Evolutionary conservation across 2,888 invertebrate genomes (phyloP), one percentile per base, ranked within the genome.

Genomic region (Epinotia ramella): DNA sequence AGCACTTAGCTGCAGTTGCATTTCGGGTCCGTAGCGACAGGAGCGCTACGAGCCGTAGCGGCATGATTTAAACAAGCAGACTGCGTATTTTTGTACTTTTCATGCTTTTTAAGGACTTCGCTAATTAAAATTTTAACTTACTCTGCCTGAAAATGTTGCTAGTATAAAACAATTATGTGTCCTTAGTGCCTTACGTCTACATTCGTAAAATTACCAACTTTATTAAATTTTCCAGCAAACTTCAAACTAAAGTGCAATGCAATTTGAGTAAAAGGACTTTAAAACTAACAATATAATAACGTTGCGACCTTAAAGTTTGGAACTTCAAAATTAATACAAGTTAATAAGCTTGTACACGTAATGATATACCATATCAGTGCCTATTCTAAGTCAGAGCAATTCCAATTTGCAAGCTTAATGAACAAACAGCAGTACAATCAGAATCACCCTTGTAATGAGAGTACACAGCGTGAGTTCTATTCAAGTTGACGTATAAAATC

Each of bases 401-500:
- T 40, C 53, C 20, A 53, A 49, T 75, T 75, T 40, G 59, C 59
- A 75, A 70, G 49, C 49, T 64, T 60, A 69, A 75, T 70, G 40
- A 59, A 60, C 65, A 75, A 49, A 75, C 40, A 49, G 57, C 20
- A 69, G 49, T 69, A 70, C 65, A 75, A 65, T 64, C 64, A 70
- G 60, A 75, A 65, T 69, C 69, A n/a, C 16, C 68, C 28, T 28
- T 5, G 73, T 69, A 69, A 73, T 73, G 44, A 46, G 66, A 64
- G 46, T 20, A 64, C 33, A 62, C 28, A 62, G 53, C n/a, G 53
- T n/a, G n/a, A n/a, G n/a, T 53, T 13, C n/a, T n/a, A 53, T 53
- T n/a, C 53, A n/a, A 53, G n/a, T n/a, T n/a, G n/a, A 53, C 53
- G 53, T 53, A 53, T 53, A 6, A n/a, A 53, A 53, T 53, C 13